Percentiles rank a stretch among this genome's conserved stretches.
Evolutionary conservation across 1,140 invertebrate genomes (phyloP).

Genomic region (Vanessa atalanta): DNA sequence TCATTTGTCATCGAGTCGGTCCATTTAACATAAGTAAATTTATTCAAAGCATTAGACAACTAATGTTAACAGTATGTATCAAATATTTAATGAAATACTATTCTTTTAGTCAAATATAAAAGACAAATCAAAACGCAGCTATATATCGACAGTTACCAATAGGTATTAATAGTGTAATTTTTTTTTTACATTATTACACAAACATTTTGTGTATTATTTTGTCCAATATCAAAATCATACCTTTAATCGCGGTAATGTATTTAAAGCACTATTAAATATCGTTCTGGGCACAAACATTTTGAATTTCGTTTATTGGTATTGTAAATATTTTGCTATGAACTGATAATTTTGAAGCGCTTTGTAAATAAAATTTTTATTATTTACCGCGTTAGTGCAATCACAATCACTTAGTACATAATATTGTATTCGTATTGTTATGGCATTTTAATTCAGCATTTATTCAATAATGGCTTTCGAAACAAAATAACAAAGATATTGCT

Average conservation of each 20-base stretch:
- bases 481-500: neutral
- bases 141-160: neutral
- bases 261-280: neutral
- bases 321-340: constrained; percentile 51
- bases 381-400: constrained; percentile 13
- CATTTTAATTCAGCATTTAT: constrained; percentile 7
- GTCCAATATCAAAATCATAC: neutral
- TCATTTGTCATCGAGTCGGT: constrained; percentile 8
- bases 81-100: neutral
- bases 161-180: neutral
- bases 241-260: neutral
- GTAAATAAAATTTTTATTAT: constrained; percentile 40
- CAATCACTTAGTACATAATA: constrained; percentile 1
- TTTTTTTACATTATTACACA: neutral
- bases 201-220: neutral
- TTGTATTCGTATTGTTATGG: neutral
- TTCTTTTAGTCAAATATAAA: neutral
- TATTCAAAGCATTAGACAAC: neutral
- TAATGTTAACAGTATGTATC: neutral
- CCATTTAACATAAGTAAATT: constrained; percentile 6
- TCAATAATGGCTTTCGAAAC: neutral
- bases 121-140: neutral
- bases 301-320: constrained; percentile 37
- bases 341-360: constrained; percentile 38
- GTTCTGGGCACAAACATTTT: constrained; percentile 43